Conservation (phyloP, 2,797 vertebrate species). For the Gambelia wislizenii region DNA sequence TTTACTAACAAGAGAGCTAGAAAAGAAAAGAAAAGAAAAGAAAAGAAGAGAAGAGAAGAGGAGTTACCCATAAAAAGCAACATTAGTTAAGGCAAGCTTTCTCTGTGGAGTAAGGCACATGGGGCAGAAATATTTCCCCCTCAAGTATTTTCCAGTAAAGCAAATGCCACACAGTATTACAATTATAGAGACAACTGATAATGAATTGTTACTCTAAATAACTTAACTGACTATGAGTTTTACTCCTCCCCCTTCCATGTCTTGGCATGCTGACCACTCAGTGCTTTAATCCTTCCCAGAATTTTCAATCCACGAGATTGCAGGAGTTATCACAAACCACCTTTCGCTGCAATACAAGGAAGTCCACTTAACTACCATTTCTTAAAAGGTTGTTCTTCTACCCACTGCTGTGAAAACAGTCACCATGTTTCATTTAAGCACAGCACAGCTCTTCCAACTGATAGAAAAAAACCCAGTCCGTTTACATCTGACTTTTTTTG, state of each 20-base stretch:
- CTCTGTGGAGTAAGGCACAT: neutral
- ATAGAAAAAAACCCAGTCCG: slow-evolving; percentile 38
- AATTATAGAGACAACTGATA: slow-evolving; percentile 23
- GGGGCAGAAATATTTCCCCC: neutral
- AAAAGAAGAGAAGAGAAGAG: neutral
- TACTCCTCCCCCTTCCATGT: neutral
- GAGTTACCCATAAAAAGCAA: neutral
- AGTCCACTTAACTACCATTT: slow-evolving; percentile 47
- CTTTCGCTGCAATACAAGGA: slow-evolving; percentile 50
- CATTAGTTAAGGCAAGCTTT: neutral
- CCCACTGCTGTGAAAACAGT: slow-evolving; percentile 66
- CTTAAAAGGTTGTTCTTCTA: slow-evolving; percentile 52
- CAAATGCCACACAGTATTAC: neutral
- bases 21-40: neutral
- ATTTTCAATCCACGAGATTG: slow-evolving; percentile 34
- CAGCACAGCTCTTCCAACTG: slow-evolving; percentile 19
- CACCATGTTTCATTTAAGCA: slow-evolving; percentile 46
- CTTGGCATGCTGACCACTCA: slow-evolving; percentile 27
- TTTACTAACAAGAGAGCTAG: neutral
- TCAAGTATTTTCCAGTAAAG: slow-evolving; percentile 30
- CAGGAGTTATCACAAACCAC: slow-evolving; percentile 27
- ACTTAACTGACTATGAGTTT: slow-evolving; percentile 18
- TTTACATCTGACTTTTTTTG: slow-evolving; percentile 32
- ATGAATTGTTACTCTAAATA: slow-evolving; percentile 16
- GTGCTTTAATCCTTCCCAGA: slow-evolving; percentile 21